Evolutionary conservation across 1,140 invertebrate species (phyloP), one percentile per base, ranked within the genome.

Genomic region (Scaptomyza pallida): DNA sequence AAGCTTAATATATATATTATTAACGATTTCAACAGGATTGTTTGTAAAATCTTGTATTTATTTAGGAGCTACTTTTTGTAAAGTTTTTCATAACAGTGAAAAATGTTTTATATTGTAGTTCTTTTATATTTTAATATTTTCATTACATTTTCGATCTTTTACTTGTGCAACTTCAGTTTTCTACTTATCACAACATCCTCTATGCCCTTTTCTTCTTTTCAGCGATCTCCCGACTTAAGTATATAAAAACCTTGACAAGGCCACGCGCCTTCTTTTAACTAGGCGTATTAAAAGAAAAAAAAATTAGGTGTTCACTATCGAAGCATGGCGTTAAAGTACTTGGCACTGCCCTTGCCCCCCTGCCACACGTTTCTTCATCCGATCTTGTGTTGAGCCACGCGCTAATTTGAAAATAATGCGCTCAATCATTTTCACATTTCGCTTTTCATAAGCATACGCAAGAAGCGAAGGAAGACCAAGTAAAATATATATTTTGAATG

Each of bases 361-460:
- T 26, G 3, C 17, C 10, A 30, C 10, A 4, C 15, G 41, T 8
- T 33, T 37, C 15, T 54, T 37, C 15, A 12, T 30, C 48, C 16
- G 10, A 9, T 57, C 3, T 16, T 16, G 9, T 9, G 13, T 35
- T 8, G 40, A 88, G 82, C 82, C 78, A 82, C 78, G 82, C 75
- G 82, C 75, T 88, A 88, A 88, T 88, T 82, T 88, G 75, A 88
- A 88, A 88, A 88, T 88, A 88, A 88, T 88, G 82, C 82, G 70
- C 75, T 80, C 78, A 88, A 88, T 88, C 82, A 88, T 88, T 88
- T 88, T 82, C 57, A 72, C 67, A 88, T 88, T 81, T 73, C 21
- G 70, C 48, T 72, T 72, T 75, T 55, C 62, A 52, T 62, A 71
- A 67, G 21, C 47, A 47, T 26, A 64, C 17, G 35, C 37, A 41